Base-by-base conservation (phyloP, 2,113 vertebrate species). In the Cepphus grylle region DNA sequence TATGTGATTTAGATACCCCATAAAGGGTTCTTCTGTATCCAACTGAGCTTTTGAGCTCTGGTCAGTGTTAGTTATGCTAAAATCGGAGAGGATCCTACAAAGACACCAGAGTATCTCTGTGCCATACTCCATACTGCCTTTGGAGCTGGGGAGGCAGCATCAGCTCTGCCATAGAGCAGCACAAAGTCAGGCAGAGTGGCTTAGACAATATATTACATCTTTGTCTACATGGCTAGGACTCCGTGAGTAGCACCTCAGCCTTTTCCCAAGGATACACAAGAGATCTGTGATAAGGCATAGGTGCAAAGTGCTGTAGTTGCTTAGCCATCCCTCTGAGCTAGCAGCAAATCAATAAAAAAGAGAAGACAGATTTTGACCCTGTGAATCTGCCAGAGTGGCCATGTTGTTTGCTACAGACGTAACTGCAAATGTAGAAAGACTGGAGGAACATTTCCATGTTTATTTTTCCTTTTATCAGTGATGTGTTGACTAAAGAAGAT, bases 401-500 rank as follows among this genome's bases (percentile, higher is more conserved):
- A 3, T 12, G 14, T 42, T 81, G 45, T 74, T 92, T 86, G 62
- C 73, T 74, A 26, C 65, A 63, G n/a, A 55, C 42, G 65, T 74
- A 55, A 42, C 72, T 71, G 47, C 43, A 67, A 76, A 62, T 19
- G 18, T 40, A 59, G 72, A 45, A 94, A 93, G 65, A 38, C 58
- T 58, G 13, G 32, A 86, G 55, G 9, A 93, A 38, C 34, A 69
- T 25, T 73, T 83, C 32, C 32, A 8, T 79, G 23, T 65, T 93
- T 88, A 34, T 81, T 94, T 90, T 93, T 91, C 22, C 29, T 79
- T 85, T 93, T 87, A 59, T 66, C 3, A 1, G 81, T 69, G 93
- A 56, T 80, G 25, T 56, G 72, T 92, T 94, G 52, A 90, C 84
- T 91, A 63, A 89, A 93, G 67, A 92, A 95, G 58, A 55, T 95